Conservation (phyloP, 2,888 invertebrate genomes). For the Phoenoteleia sp. region DNA sequence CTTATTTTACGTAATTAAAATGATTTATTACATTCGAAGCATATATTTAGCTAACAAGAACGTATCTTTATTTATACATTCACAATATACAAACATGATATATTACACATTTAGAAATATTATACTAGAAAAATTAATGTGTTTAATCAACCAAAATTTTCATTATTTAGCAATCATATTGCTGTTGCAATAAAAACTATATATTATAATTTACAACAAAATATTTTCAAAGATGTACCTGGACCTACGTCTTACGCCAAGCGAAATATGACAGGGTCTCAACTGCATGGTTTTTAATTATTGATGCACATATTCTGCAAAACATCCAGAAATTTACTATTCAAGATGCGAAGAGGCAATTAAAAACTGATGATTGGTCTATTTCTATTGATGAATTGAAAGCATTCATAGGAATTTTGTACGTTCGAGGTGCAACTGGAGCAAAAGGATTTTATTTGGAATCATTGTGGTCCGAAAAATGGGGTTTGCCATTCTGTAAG, state of each 20-base stretch:
- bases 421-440: slow-evolving; percentile 73
- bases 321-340: not conserved
- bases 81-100: no score
- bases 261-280: not conserved
- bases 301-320: not conserved
- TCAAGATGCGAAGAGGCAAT: slow-evolving; percentile 51
- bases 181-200: no score
- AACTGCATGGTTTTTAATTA: not conserved
- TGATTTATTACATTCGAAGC: no score
- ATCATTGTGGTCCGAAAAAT: slow-evolving; percentile 74
- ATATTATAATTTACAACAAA: no score
- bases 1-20: no score
- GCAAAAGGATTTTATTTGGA: not conserved
- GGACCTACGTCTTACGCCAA: not conserved
- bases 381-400: slow-evolving; percentile 41
- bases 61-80: no score
- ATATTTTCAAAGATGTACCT: not conserved
- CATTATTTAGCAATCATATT: no score
- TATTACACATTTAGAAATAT: no score
- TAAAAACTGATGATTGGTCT: slow-evolving; percentile 33
- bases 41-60: no score
- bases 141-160: no score
- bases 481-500: slow-evolving; percentile 75
- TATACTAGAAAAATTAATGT: no score
- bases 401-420: slow-evolving; percentile 74